Evolutionary conservation across 2,113 vertebrate genomes (phyloP).

Genomic region (Callopanchax toddi): DNA sequence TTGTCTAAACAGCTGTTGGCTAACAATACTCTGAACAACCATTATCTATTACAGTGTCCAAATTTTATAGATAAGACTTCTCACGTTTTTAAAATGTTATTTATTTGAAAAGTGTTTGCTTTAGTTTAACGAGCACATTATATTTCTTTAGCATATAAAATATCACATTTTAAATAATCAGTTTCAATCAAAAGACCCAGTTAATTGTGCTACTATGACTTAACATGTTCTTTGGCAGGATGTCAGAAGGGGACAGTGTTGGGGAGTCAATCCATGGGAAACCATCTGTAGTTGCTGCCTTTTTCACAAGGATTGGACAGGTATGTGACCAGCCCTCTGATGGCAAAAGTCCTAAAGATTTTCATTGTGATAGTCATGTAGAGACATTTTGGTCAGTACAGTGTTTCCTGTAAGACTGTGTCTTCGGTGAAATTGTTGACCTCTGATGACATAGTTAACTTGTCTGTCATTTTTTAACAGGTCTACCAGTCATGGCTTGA

Average conservation of each 20-base stretch:
- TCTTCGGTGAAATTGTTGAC: background rate
- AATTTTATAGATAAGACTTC: no score
- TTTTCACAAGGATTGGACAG: constrained; percentile 95
- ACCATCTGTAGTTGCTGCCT: constrained; percentile 87
- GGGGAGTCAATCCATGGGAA: constrained; percentile 98
- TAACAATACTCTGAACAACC: no score
- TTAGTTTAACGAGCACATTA: no score
- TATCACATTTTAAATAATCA: no score
- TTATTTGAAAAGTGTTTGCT: no score
- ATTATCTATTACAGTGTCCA: no score
- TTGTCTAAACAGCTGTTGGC: no score
- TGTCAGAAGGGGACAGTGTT: constrained; percentile 98
- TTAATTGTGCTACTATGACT: background rate
- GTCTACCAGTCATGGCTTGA: constrained; percentile 98
- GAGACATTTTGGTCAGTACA: background rate
- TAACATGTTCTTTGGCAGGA: constrained; percentile 77
- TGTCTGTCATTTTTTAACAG: constrained; percentile 66
- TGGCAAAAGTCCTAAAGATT: constrained; percentile 14
- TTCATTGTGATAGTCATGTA: background rate
- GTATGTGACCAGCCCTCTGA: constrained; percentile 66
- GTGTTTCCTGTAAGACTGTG: background rate
- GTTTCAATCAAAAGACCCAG: background rate
- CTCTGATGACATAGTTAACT: background rate
- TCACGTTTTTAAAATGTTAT: no score
- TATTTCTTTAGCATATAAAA: no score